phyloP scores from a whole-genome alignment of 2,797 vertebrate species.

The Liparis tanakae region DNA sequence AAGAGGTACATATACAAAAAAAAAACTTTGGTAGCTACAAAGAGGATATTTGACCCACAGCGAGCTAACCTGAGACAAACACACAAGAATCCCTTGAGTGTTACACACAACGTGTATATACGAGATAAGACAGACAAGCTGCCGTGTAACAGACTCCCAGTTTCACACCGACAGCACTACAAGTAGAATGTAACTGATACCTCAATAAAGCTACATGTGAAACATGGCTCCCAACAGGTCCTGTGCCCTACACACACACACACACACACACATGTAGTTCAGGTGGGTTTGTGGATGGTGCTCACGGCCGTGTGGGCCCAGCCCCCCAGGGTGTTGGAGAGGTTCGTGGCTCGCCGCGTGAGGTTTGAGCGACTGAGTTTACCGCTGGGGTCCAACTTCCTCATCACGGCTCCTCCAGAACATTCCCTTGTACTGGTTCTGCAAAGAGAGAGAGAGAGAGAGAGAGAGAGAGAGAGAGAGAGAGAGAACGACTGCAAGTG shows the following conservation, averaged over 20 bases:
- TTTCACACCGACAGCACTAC: conserved; percentile 41
- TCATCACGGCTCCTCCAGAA: conserved; percentile 66
- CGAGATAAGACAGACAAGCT: conserved; percentile 38
- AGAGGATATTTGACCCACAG: conserved; percentile 37
- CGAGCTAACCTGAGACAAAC: conserved; percentile 67
- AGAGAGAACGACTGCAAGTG: background rate
- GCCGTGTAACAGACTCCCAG: conserved; percentile 38
- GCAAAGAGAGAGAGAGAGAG: background rate
- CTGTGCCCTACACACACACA: conserved; percentile 43
- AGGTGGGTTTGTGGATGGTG: conserved; percentile 74
- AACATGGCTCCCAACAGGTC: conserved; percentile 48
- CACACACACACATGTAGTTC: conserved; percentile 38
- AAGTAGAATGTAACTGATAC: conserved; percentile 51
- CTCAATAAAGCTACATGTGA: conserved; percentile 31
- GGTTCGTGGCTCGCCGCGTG: conserved; percentile 62
- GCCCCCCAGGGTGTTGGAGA: conserved; percentile 73
- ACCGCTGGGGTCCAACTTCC: conserved; percentile 73
- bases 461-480: background rate
- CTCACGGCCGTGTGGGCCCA: conserved; percentile 77
- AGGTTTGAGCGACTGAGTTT: conserved; percentile 79
- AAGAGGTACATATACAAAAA: conserved; percentile 37
- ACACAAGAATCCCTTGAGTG: conserved; percentile 41
- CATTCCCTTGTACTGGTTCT: conserved; percentile 61
- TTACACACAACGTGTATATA: conserved; percentile 26
- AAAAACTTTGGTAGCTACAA: conserved; percentile 63